Base-by-base conservation (phyloP, 2,797 vertebrate species). In the Helarctos malayanus region DNA sequence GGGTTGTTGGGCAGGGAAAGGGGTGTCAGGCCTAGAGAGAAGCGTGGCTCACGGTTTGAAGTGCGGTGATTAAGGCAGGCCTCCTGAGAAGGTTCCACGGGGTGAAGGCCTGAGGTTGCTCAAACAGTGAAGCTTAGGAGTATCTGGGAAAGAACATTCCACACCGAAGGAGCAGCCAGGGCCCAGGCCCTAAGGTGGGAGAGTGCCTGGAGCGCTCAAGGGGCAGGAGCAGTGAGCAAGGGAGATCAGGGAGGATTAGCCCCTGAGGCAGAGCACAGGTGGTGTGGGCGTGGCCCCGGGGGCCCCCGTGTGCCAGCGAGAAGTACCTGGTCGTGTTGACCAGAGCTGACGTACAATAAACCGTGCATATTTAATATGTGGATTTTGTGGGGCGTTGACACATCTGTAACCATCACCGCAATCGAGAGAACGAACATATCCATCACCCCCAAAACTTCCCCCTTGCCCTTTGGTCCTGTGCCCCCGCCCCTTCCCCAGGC, bases 231-330 rank as follows among this genome's bases (percentile, higher is more conserved):
- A 7, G 13, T 13, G 57, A 27, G 25, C 2, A 19, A 57, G 56
- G 14, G 79, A 21, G 52, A 5, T 65, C 25, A 4, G 57, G 4
- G 19, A 32, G 76, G 49, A 32, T 27, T 52, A 54, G 61, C 35
- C 2, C 1, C 47, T 13, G 85, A 32, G 19, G 18, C 7, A 13
- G 47, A 47, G 65, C 65, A 13, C 9, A 32, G n/a, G 85, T 0
- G 38, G 11, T 7, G 27, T 56, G 2, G 0, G 15, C 3, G 6
- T 63, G 19, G 35, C 52, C 29, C 1, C 38, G 32, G 16, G 52
- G 57, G 49, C 27, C 0, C 0, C n/a, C 12, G 69, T 0, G 23
- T 1, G 2, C 0, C 0, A 0, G 29, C 12, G 7, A 47, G 76
- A 63, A 49, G 41, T 2, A 3, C 10, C 59, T 49, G n/a, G 14